Evolutionary conservation across 2,888 invertebrate genomes (phyloP), one percentile per base, ranked within the genome.

Genomic region (Lysandra bellargus): DNA sequence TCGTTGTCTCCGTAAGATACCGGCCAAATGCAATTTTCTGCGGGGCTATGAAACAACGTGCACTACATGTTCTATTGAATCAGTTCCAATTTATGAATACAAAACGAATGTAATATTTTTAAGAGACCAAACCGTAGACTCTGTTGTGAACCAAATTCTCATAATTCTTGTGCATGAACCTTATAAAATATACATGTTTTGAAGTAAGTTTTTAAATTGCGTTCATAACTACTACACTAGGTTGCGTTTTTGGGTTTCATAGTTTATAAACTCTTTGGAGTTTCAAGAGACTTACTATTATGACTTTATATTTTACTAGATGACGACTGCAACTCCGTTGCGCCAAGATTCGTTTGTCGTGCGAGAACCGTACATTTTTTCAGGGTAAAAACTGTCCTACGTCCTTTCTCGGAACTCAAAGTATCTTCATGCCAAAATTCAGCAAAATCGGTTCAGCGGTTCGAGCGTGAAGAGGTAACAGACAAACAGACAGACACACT

Each of bases 11-110:
- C 60, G 64, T 72, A 79, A 79, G 77, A 78, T 75, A 76, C 79
- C 79, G 79, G 79, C 44, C 79, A 79, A 79, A 79, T 79, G 79
- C 79, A 79, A 79, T 79, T 76, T 79, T 61, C 79, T 75, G 44
- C 79, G 75, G 61, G 76, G 53, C 61, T 79, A 77, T 64, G 75
- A 76, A 69, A 77, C 72, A 79, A 79, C 77, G 77, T 73, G 53
- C 77, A 79, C 77, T 72, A 77, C 72, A 72, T 76, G 72, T 78
- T 79, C 72, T 79, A 79, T 79, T 79, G 76, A 79, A 81, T 79
- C 79, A 75, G 74, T 75, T 74, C 61, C 79, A 79, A 79, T 79
- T 61, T 79, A 79, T 79, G 79, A 75, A 76, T 76, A 76, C 76
- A 76, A 76, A 76, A 76, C 76, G 76, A 76, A 76, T 53, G 76